phyloP scores from a whole-genome alignment of 2,797 vertebrate species.

The Muraenolepis orangiensis region DNA sequence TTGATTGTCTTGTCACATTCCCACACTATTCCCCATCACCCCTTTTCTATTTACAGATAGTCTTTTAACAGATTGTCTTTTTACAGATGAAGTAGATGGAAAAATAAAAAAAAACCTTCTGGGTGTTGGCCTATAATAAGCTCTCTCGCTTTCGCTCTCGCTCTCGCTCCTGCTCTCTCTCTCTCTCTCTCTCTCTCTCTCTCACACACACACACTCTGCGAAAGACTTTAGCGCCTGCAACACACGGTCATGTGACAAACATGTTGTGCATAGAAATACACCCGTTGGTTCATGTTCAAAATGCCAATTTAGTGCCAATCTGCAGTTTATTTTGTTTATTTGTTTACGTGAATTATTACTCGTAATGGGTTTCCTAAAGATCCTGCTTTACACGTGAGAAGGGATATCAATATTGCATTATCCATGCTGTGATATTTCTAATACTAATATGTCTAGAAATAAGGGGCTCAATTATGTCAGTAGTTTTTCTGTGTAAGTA shows the following conservation, averaged over 20 bases:
- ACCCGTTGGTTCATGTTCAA: background rate
- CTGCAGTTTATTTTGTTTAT: background rate
- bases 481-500: background rate
- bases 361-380: background rate
- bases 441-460: background rate
- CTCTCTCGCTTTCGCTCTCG: background rate
- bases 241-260: background rate
- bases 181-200: conserved; percentile 9
- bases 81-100: background rate
- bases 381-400: background rate
- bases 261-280: background rate
- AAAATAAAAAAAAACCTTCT: background rate
- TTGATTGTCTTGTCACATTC: background rate
- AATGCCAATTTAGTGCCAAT: too few species aligned
- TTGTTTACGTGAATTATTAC: background rate
- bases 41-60: background rate
- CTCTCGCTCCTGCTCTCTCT: background rate
- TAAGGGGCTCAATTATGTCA: background rate
- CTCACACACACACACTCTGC: conserved; percentile 3
- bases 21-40: background rate
- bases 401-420: background rate
- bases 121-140: conserved; percentile 10
- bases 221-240: conserved; percentile 20
- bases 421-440: background rate
- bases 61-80: background rate